Evolutionary conservation across 2,113 vertebrate genomes (phyloP).

Genomic region (Spea multiplicata): DNA sequence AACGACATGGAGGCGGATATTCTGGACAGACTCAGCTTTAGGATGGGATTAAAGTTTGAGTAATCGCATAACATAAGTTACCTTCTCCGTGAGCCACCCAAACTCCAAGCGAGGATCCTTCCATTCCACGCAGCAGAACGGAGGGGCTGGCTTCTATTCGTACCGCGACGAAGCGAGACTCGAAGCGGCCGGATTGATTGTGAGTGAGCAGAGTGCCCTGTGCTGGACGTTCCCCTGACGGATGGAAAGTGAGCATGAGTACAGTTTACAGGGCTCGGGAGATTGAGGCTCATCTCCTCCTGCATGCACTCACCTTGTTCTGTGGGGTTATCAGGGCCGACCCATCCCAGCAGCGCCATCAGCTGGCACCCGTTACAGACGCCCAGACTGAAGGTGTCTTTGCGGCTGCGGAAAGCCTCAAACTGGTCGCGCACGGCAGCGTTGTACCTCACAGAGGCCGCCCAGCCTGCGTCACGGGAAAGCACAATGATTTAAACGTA

Average conservation of each 20-base stretch:
- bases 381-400: constrained; percentile 83
- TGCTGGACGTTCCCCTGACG: constrained; percentile 24
- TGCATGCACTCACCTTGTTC: background rate
- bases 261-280: background rate
- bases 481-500: background rate
- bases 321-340: constrained; percentile 58
- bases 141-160: constrained; percentile 73
- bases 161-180: constrained; percentile 83
- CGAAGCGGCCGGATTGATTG: constrained; percentile 81
- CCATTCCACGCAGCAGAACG: constrained; percentile 84
- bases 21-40: too few relatives aligned
- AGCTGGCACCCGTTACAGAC: constrained; percentile 91
- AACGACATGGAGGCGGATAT: background rate
- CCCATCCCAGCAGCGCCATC: constrained; percentile 84
- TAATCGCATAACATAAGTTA: constrained; percentile 48
- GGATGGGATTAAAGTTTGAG: too few relatives aligned
- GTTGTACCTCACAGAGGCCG: constrained; percentile 78
- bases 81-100: constrained; percentile 92
- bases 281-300: constrained; percentile 43
- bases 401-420: constrained; percentile 70
- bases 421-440: constrained; percentile 69
- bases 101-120: constrained; percentile 78
- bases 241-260: background rate
- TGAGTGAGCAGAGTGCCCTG: constrained; percentile 73
- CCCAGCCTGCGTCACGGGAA: constrained; percentile 73